Evolutionary conservation across 2,113 vertebrate species (phyloP), one percentile per base, ranked within the genome.

Genomic region (Manacus vitellinus): DNA sequence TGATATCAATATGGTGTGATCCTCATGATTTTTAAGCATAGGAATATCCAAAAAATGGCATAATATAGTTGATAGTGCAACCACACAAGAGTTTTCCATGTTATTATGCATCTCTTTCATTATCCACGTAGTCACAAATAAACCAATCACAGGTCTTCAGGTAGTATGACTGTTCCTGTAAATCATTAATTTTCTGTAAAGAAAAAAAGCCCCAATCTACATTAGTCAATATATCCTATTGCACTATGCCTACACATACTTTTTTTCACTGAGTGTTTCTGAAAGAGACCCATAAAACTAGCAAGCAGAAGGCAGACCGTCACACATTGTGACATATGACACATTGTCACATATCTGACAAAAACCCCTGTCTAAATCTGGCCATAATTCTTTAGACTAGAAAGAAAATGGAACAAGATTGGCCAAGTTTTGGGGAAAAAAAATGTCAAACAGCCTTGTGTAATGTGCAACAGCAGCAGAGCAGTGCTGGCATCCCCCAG

Each of bases 161-260:
- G 49, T 58, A 82, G 51, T 35, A n/a, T 65, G 55, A 84, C 15
- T 27, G 39, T 88, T 41, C 46, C 82, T 88, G 31, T 65, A 91
- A 95, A 86, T 73, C 41, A 35, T 80, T 54, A 89, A 80, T 89
- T 94, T 85, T 67, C 71, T 79, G 23, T 55, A 80, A 92, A 84
- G 61, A 66, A 77, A 20, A 41, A 52, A 76, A 74, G 30, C 44
- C 23, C 5, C 5, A 9, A 7, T 80, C 24, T 59, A 76, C 85
- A 52, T 74, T 52, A 5, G 71, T 18, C 39, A 20, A 44, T 68
- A 44, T 14, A 75, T 28, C 19, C 16, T 62, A 17, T 62, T 92
- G 25, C 14, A 27, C 18, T 88, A 24, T 43, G 49, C 8, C 12
- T 43, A 77, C 9, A 16, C 6, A 15, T 33, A 17, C 2, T 22